Percentiles rank a stretch among this genome's conserved stretches.
Conservation (phyloP, 2,113 vertebrate genomes). For the Ptilonorhynchus violaceus region DNA sequence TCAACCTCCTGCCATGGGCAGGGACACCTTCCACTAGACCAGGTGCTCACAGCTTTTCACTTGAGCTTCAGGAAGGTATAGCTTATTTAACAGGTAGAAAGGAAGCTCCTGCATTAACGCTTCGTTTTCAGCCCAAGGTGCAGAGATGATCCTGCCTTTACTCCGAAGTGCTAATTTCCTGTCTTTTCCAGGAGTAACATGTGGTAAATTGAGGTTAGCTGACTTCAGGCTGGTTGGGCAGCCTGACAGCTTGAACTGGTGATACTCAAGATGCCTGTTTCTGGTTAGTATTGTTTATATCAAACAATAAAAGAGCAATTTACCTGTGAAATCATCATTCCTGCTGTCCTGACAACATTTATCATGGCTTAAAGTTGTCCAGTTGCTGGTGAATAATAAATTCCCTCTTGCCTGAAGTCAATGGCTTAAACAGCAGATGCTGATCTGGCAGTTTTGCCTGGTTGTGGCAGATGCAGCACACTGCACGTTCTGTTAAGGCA, state of each 20-base stretch:
- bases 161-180: neutral
- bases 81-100: neutral
- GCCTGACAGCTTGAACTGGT: neutral
- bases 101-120: neutral
- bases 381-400: neutral
- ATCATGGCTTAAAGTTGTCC: neutral
- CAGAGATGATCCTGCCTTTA: neutral
- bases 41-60: neutral
- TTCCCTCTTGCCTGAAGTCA: neutral
- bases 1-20: neutral
- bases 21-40: neutral
- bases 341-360: neutral
- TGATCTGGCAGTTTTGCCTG: neutral
- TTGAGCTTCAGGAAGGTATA: neutral
- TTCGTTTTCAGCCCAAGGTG: neutral
- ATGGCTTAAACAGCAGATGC: conserved; percentile 9
- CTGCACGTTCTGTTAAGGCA: neutral
- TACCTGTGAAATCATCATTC: neutral
- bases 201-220: neutral
- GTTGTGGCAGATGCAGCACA: neutral
- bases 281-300: neutral
- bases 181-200: neutral
- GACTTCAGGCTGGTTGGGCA: neutral
- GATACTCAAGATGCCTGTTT: neutral
- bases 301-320: neutral